Percentiles rank a stretch among this genome's conserved stretches.
phyloP scores from a whole-genome alignment of 2,113 vertebrate species.

The Tautogolabrus adspersus region DNA sequence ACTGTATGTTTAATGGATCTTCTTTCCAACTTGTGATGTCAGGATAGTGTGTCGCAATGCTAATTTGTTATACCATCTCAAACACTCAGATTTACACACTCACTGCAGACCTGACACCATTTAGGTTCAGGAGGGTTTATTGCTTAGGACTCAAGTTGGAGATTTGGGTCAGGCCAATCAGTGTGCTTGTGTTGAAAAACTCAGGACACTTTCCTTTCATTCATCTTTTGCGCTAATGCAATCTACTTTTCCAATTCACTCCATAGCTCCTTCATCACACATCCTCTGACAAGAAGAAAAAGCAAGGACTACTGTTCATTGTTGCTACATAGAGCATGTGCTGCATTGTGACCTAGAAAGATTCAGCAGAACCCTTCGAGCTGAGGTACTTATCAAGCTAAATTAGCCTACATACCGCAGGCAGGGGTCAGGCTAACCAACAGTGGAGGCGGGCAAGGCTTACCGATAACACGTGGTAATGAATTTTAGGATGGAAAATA shows the following conservation, averaged over 20 bases:
- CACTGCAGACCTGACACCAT: too few relatives aligned
- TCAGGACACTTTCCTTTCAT: slow-evolving; percentile 65
- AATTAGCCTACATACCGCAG: slow-evolving; percentile 69
- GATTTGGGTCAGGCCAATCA: slow-evolving; percentile 32
- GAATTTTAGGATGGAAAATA: slow-evolving; percentile 33
- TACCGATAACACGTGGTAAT: slow-evolving; percentile 28
- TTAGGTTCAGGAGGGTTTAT: too few relatives aligned
- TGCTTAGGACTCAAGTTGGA: too few relatives aligned
- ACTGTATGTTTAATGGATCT: too few relatives aligned
- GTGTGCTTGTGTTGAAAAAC: slow-evolving; percentile 66
- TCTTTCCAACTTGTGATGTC: too few relatives aligned
- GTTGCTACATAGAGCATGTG: slow-evolving; percentile 70
- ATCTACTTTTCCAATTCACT: slow-evolving; percentile 78
- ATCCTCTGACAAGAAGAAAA: slow-evolving; percentile 58
- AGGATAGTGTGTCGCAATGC: too few relatives aligned
- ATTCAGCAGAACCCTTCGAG: slow-evolving; percentile 63
- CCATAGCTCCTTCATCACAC: slow-evolving; percentile 64
- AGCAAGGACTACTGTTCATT: slow-evolving; percentile 66
- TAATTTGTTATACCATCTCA: too few relatives aligned
- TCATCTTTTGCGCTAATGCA: slow-evolving; percentile 74
- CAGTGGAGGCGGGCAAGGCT: slow-evolving; percentile 37
- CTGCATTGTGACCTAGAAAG: slow-evolving; percentile 78
- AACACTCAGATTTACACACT: too few relatives aligned
- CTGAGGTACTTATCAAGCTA: slow-evolving; percentile 71
- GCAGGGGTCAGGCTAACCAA: slow-evolving; percentile 53